phyloP scores from a whole-genome alignment of 1,140 invertebrate species.

The Elymnias hypermnestra region DNA sequence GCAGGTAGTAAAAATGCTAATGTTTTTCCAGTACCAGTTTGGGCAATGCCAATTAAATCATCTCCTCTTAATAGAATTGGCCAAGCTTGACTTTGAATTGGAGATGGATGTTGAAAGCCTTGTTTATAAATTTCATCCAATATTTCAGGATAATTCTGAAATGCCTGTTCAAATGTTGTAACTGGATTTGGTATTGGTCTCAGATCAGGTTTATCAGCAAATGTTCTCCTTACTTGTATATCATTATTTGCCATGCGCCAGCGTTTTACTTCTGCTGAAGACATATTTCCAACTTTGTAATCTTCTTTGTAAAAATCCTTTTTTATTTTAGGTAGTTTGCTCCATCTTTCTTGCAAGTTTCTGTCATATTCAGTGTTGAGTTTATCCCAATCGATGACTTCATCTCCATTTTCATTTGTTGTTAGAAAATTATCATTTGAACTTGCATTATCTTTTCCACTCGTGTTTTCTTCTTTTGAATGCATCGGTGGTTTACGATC shows the following conservation, averaged over 20 bases:
- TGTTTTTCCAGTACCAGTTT: constrained; percentile 94
- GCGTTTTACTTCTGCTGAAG: constrained; percentile 77
- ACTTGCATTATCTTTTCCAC: background rate
- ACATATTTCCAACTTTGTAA: constrained; percentile 81
- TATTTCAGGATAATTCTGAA: constrained; percentile 88
- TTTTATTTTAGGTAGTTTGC: constrained; percentile 79
- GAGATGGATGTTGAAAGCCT: constrained; percentile 89
- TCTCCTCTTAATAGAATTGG: constrained; percentile 89
- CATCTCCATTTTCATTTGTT: constrained; percentile 39
- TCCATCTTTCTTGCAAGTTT: constrained; percentile 77
- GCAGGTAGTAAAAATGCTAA: constrained; percentile 94
- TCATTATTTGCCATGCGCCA: constrained; percentile 83
- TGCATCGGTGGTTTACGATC: constrained; percentile 42
- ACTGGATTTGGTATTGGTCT: constrained; percentile 89
- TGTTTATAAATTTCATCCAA: constrained; percentile 88
- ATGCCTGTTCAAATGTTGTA: constrained; percentile 89
- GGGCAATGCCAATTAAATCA: constrained; percentile 95
- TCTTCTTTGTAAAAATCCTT: constrained; percentile 93
- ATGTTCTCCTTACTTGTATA: constrained; percentile 80
- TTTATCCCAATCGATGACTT: constrained; percentile 60
- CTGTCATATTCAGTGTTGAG: constrained; percentile 71
- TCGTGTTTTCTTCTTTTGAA: constrained; percentile 18
- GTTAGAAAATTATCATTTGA: constrained; percentile 48
- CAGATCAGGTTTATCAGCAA: constrained; percentile 61
- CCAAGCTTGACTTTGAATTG: constrained; percentile 95